These are phyloP conservation scores for Bombus confusus DNA, from an alignment of 1,140 invertebrate species.

Conservation along the genomic window DNA sequence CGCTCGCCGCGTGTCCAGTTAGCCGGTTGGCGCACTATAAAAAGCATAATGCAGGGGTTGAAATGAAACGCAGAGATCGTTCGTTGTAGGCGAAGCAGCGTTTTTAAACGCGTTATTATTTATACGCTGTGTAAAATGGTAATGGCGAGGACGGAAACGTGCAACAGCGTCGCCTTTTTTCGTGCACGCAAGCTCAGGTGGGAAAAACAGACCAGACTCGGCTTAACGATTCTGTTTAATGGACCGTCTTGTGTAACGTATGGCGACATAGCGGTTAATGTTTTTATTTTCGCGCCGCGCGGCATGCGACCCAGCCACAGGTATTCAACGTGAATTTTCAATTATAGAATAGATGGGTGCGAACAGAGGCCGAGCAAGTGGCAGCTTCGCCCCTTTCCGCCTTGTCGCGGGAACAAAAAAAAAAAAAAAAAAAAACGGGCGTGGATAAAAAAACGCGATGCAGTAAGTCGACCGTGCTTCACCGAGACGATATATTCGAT, in stretches of 20 bases:
- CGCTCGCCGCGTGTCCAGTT: background rate
- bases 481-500: background rate
- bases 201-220: background rate
- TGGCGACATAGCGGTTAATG: background rate
- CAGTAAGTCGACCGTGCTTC: background rate
- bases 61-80: background rate
- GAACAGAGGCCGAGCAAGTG: background rate
- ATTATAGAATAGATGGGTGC: constrained; percentile 11
- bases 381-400: background rate
- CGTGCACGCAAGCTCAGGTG: background rate
- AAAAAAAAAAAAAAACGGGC: background rate
- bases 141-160: background rate
- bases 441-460: background rate
- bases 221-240: constrained; percentile 33
- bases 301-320: background rate
- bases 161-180: background rate
- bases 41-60: background rate
- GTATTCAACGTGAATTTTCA: constrained; percentile 30
- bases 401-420: background rate
- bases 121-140: background rate
- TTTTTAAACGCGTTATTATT: constrained; percentile 10
- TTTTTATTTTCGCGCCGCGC: background rate
- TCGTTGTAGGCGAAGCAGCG: background rate
- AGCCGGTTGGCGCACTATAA: background rate
- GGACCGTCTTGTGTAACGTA: constrained; percentile 29